phyloP scores from a whole-genome alignment of 2,113 vertebrate genomes.

The Grammomys surdaster region DNA sequence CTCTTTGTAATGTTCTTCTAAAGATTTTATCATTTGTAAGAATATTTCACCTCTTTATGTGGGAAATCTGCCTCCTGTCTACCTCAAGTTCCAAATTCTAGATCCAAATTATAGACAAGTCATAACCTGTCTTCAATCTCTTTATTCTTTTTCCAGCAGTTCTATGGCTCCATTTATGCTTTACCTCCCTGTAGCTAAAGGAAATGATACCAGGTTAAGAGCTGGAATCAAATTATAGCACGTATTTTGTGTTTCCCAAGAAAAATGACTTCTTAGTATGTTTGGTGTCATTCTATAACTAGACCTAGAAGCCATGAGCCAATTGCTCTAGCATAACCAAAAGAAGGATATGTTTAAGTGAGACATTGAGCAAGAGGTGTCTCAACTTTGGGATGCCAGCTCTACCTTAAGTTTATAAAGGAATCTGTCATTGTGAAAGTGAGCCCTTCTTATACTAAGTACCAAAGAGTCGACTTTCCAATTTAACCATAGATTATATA shows the following conservation, averaged over 20 bases:
- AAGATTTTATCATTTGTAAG: not conserved
- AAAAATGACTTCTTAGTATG: not conserved
- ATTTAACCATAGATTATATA: slow-evolving; percentile 56
- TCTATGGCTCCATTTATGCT: not conserved
- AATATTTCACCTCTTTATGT: not conserved
- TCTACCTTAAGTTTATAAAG: slow-evolving; percentile 52
- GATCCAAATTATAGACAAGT: not conserved
- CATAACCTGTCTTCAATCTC: not conserved
- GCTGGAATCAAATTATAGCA: not conserved
- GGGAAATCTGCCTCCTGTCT: not conserved
- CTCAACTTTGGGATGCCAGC: slow-evolving; percentile 54
- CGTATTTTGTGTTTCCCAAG: not conserved
- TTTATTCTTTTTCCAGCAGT: not conserved
- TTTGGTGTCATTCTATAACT: not conserved
- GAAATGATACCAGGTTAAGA: not conserved
- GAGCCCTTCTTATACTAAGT: slow-evolving; percentile 43
- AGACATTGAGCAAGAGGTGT: not conserved
- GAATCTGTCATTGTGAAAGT: slow-evolving; percentile 47
- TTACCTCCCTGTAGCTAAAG: too few relatives aligned
- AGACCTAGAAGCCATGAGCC: not conserved
- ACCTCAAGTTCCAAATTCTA: not conserved
- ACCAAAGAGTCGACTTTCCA: slow-evolving; percentile 45
- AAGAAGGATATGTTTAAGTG: not conserved
- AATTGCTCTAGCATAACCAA: not conserved
- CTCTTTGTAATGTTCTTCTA: not conserved